These are phyloP conservation scores for Drosophila atripex DNA, from an alignment of 2,888 invertebrate genomes.

Conservation along the genomic window DNA sequence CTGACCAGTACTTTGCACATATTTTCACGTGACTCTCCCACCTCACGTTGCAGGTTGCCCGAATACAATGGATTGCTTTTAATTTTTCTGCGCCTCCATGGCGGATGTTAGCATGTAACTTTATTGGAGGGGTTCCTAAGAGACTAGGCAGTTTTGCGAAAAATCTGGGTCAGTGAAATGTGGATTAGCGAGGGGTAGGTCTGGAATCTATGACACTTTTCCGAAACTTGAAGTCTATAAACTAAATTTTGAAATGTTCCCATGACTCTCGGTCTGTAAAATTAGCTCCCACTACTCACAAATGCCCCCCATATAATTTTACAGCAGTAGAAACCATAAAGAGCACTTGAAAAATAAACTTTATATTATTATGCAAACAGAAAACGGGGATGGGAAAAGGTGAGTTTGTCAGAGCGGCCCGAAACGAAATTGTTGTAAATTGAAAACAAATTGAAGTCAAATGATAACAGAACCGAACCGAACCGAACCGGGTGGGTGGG, in stretches of 20 bases:
- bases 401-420: slow-evolving; percentile 48
- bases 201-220: background rate
- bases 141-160: slow-evolving; percentile 15
- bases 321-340: slow-evolving; percentile 30
- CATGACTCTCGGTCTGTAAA: slow-evolving; percentile 8
- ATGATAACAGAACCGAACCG: slow-evolving; percentile 51
- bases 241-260: slow-evolving; percentile 18
- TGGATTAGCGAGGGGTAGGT: slow-evolving; percentile 6
- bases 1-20: slow-evolving; percentile 29
- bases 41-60: slow-evolving; percentile 1
- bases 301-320: slow-evolving; percentile 22
- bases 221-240: background rate
- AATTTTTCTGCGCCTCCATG: slow-evolving; percentile 10
- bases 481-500: slow-evolving; percentile 1
- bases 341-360: slow-evolving; percentile 12
- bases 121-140: background rate
- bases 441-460: slow-evolving; percentile 77
- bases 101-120: slow-evolving; percentile 41
- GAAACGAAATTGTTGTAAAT: slow-evolving; percentile 76
- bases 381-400: slow-evolving; percentile 7
- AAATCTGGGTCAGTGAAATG: background rate
- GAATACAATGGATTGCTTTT: slow-evolving; percentile 28
- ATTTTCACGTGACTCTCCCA: slow-evolving; percentile 20
- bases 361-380: slow-evolving; percentile 65
- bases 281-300: slow-evolving; percentile 38